phyloP scores from a whole-genome alignment of 2,888 invertebrate species.

The Diloba caeruleocephala region DNA sequence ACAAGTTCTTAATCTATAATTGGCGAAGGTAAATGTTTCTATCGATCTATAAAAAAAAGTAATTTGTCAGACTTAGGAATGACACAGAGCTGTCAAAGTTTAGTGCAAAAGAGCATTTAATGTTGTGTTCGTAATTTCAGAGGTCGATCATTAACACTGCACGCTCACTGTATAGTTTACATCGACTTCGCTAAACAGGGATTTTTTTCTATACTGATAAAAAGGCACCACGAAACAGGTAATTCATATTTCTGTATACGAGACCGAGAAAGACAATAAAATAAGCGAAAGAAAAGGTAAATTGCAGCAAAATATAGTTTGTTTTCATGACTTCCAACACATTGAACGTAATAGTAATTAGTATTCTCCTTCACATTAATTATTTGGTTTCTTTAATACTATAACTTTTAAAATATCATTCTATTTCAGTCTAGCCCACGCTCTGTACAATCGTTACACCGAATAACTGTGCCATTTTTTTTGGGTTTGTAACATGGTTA shows the following conservation, averaged over 20 bases:
- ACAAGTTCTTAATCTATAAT: too few relatives aligned
- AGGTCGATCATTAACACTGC: constrained; percentile 6
- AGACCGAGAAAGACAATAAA: constrained; percentile 28
- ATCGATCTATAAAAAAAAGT: too few relatives aligned
- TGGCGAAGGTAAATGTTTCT: too few relatives aligned
- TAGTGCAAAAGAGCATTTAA: background rate
- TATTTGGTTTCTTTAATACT: constrained; percentile 53
- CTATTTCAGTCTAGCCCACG: constrained; percentile 32
- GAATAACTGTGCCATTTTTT: constrained; percentile 10
- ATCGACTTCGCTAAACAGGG: constrained; percentile 4
- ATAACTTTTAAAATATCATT: constrained; percentile 36
- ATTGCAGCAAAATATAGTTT: constrained; percentile 3
- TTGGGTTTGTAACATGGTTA: constrained; percentile 17
- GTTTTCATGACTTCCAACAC: background rate
- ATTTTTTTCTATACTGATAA: background rate
- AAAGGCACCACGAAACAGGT: background rate
- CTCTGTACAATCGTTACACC: constrained; percentile 33
- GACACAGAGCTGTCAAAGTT: too few relatives aligned
- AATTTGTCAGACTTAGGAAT: too few relatives aligned
- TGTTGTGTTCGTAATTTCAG: constrained; percentile 13
- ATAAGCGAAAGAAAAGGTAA: constrained; percentile 14
- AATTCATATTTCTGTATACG: constrained; percentile 6
- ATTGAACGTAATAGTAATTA: constrained; percentile 20
- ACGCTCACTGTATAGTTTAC: constrained; percentile 1
- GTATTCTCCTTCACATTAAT: constrained; percentile 22